These are phyloP conservation scores for Drosophila flavopinicola DNA, from an alignment of 2,888 invertebrate genomes.

Conservation along the genomic window DNA sequence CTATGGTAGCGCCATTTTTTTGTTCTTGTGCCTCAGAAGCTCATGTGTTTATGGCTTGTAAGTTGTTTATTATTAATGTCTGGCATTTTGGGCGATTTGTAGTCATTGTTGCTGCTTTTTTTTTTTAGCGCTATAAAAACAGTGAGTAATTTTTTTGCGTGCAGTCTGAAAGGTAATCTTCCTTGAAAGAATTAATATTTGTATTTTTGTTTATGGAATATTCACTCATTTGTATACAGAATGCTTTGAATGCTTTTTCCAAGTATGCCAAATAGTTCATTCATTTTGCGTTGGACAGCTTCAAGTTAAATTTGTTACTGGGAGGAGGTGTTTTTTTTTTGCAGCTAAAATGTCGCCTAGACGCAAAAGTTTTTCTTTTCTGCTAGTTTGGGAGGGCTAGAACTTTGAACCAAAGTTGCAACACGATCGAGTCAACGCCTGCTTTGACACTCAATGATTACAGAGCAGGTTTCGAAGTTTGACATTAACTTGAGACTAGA, in stretches of 20 bases:
- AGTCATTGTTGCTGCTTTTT: constrained; percentile 47
- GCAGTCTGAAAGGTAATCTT: too few species aligned
- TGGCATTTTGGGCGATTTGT: constrained; percentile 47
- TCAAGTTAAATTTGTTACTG: constrained; percentile 24
- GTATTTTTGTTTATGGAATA: too few species aligned
- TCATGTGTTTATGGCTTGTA: constrained; percentile 80
- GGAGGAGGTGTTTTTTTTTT: neutral
- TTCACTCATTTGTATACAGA: too few species aligned
- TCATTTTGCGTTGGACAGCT: constrained; percentile 19
- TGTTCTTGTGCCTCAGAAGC: constrained; percentile 44
- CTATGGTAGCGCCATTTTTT: constrained; percentile 34
- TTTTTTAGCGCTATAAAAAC: constrained; percentile 15
- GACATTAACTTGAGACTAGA: constrained; percentile 12
- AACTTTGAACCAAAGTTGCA: constrained; percentile 19
- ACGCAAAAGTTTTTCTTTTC: constrained; percentile 64
- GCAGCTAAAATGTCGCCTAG: constrained; percentile 63
- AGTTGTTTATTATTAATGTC: constrained; percentile 80
- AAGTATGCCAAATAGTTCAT: constrained; percentile 24
- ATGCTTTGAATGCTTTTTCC: too few species aligned
- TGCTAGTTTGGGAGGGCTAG: constrained; percentile 7
- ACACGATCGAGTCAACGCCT: neutral
- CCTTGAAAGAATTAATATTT: too few species aligned
- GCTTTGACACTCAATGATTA: constrained; percentile 64
- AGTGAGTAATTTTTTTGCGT: constrained; percentile 64
- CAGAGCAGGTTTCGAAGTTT: constrained; percentile 65